A percentile compares a stretch with the other conserved stretches of the same genome.
These are phyloP conservation scores for Vanacampus margaritifer DNA, from an alignment of 2,113 vertebrate species.

Conservation along the genomic window DNA sequence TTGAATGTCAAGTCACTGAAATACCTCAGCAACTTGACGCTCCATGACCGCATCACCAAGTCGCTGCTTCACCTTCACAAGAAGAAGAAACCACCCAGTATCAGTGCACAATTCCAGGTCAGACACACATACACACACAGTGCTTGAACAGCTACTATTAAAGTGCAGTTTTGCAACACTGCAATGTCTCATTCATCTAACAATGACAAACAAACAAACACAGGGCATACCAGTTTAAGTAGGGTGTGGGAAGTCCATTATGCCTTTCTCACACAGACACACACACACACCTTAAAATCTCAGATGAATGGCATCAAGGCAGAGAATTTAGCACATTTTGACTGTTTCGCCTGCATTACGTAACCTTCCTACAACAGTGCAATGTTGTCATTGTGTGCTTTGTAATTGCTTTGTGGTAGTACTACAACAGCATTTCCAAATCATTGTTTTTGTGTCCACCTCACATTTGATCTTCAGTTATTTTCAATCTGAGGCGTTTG, in stretches of 20 bases:
- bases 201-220: conserved; percentile 12
- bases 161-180: not conserved
- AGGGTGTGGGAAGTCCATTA: conserved; percentile 5
- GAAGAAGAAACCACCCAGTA: conserved; percentile 98
- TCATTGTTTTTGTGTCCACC: not conserved
- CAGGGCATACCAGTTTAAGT: conserved; percentile 12
- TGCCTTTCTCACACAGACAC: conserved; percentile 15
- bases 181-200: conserved; percentile 11
- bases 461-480: not conserved
- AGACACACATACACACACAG: conserved; percentile 2
- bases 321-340: not conserved
- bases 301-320: conserved; percentile 22
- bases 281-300: conserved; percentile 21
- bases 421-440: not conserved
- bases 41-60: conserved; percentile 97
- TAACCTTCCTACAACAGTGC: not conserved
- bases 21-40: conserved; percentile 87
- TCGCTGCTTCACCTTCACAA: conserved; percentile 96
- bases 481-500: not conserved
- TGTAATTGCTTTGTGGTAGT: not conserved
- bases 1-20: conserved; percentile 94
- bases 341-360: not conserved
- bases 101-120: conserved; percentile 98
- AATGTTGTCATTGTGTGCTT: not conserved
- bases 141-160: not conserved